Percentiles rank a stretch among this genome's conserved stretches.
Evolutionary conservation across 2,113 vertebrate genomes (phyloP).

Genomic region (Athene noctua): DNA sequence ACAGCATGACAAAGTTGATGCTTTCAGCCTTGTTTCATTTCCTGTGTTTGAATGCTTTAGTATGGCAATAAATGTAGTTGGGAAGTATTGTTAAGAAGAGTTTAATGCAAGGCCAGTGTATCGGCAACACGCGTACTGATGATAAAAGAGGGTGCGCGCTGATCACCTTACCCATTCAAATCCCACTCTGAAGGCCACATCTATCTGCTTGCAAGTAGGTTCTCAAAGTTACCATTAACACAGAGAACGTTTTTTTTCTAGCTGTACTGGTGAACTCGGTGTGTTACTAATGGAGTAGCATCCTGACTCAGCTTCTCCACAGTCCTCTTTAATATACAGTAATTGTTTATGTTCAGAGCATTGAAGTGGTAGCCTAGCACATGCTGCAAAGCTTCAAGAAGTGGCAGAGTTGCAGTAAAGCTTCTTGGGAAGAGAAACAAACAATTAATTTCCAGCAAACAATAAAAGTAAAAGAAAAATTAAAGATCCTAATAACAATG

Average conservation of each 20-base stretch:
- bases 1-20: neutral
- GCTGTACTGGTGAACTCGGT: neutral
- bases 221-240: neutral
- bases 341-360: neutral
- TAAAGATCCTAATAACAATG: conserved; percentile 54
- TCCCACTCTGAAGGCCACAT: neutral
- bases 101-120: neutral
- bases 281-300: neutral
- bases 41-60: neutral
- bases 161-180: neutral
- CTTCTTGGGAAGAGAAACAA: conserved; percentile 41
- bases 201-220: neutral
- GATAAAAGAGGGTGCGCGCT: neutral
- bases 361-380: neutral
- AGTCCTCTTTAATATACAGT: neutral
- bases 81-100: neutral
- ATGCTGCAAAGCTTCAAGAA: neutral
- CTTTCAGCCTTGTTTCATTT: neutral
- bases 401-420: conserved; percentile 13
- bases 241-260: rapidly evolving
- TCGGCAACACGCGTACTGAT: rapidly evolving
- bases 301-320: neutral
- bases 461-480: conserved; percentile 63
- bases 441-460: conserved; percentile 57
- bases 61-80: neutral